Conservation (phyloP, 2,113 vertebrate genomes). For the Chloebia gouldiae region DNA sequence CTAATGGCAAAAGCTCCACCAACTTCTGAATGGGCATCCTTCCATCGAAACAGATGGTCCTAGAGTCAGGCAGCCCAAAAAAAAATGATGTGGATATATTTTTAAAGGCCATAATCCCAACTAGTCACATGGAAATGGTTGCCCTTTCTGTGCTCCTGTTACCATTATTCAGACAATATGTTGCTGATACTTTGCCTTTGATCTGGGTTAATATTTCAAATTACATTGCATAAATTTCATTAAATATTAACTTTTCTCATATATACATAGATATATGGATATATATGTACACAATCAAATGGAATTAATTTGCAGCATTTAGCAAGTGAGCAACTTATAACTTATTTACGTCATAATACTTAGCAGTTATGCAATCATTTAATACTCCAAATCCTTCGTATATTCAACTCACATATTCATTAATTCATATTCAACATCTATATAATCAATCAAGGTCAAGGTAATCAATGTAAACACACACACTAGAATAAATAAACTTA, state of each 20-base stretch:
- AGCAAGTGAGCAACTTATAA: neutral
- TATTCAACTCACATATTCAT: neutral
- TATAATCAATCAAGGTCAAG: neutral
- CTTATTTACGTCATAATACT: neutral
- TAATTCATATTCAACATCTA: neutral
- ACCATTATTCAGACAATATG: neutral
- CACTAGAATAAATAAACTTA: neutral
- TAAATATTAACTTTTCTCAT: neutral
- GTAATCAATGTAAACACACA: neutral
- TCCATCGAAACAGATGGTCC: conserved; percentile 63
- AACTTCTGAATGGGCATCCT: neutral
- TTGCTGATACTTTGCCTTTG: neutral
- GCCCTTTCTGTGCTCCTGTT: neutral
- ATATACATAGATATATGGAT: neutral
- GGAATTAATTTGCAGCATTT: neutral
- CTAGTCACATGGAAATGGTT: neutral
- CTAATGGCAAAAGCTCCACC: conserved; percentile 42
- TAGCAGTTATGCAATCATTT: neutral
- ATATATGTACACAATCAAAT: neutral
- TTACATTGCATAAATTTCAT: neutral
- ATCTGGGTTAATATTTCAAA: neutral
- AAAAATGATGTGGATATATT: neutral
- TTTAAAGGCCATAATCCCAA: conserved; percentile 13
- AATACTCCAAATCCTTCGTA: neutral
- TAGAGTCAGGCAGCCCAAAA: neutral